A percentile compares a stretch with the other conserved stretches of the same genome.
Evolutionary conservation across 2,888 invertebrate species (phyloP).

Genomic region (Allacma fusca): DNA sequence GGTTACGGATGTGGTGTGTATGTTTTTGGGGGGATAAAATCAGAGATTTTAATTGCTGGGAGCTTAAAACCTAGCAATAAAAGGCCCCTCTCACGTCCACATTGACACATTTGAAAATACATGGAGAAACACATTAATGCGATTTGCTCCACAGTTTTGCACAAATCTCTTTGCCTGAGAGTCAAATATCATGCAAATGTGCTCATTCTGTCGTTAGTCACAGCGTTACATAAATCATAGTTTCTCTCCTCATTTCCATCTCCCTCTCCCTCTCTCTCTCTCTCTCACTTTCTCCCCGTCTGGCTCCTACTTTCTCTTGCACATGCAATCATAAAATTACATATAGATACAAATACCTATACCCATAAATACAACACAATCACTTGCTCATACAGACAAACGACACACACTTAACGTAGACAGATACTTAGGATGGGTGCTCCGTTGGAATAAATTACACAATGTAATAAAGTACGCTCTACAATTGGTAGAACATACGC

Average conservation of each 20-base stretch:
- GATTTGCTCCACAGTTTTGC: constrained; percentile 15
- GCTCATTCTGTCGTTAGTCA: constrained; percentile 33
- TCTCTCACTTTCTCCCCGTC: neutral
- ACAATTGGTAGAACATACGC: neutral
- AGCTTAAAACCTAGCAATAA: neutral
- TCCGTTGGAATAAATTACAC: too few relatives aligned
- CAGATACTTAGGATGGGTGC: too few relatives aligned
- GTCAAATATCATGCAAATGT: constrained; percentile 32
- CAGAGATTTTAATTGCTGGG: neutral
- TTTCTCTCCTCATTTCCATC: constrained; percentile 14
- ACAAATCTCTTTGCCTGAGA: constrained; percentile 8
- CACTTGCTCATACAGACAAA: too few relatives aligned
- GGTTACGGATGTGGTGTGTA: neutral
- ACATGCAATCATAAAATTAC: neutral
- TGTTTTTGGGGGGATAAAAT: neutral
- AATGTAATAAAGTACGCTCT: too few relatives aligned
- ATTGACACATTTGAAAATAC: constrained; percentile 11
- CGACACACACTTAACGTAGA: too few relatives aligned
- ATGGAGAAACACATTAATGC: constrained; percentile 16
- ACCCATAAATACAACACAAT: too few relatives aligned
- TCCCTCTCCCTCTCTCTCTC: constrained; percentile 11
- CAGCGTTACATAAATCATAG: constrained; percentile 34
- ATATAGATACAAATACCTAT: too few relatives aligned
- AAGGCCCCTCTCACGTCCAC: constrained; percentile 1
- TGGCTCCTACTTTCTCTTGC: neutral